Base-by-base conservation (phyloP, 2,888 invertebrate species). In the Morpho helenor region DNA sequence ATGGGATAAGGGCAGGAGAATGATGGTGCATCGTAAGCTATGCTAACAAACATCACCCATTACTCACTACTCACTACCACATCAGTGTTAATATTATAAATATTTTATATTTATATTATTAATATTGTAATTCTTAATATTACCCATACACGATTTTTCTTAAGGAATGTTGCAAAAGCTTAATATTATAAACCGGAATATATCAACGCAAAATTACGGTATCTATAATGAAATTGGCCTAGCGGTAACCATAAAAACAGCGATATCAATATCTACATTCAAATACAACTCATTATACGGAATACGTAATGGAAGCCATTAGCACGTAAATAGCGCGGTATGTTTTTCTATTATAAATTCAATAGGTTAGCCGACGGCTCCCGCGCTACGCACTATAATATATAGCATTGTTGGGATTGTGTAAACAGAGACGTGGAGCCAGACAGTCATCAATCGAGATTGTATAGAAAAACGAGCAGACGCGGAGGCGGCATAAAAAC, bases 371-470 rank as follows among this genome's bases (percentile, higher is more conserved):
- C 61, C 49, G 52, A 69, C 71, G 67, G 77, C 80, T 80, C 70
- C 81, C 68, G 77, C 60, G 76, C 66, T 80, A 82, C 80, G 82
- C 80, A 72, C 63, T 67, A 65, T 67, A 66, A 69, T 70, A 66
- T 63, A 65, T 68, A 67, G 62, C 59, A 63, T 65, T 64, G 64
- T 66, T 61, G 63, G 66, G 60, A 68, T 70, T 66, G 56, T 64
- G 79, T 80, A 80, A 79, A 81, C 76, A 81, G 74, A 77, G 73
- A 63, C 67, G 60, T 59, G 67, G 61, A 68, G 65, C 65, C 78
- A 82, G 83, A 84, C 84, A 76, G 77, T 73, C 77, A 80, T 83
- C 81, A 82, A 77, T 84, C 79, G 80, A 76, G 74, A 74, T 70
- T 68, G 71, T 63, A 63, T 68, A 80, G 79, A 87, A 86, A 86